Evolutionary conservation across 2,888 invertebrate species (phyloP), one percentile per base, ranked within the genome.

Genomic region (Lacanobia wlatinum): DNA sequence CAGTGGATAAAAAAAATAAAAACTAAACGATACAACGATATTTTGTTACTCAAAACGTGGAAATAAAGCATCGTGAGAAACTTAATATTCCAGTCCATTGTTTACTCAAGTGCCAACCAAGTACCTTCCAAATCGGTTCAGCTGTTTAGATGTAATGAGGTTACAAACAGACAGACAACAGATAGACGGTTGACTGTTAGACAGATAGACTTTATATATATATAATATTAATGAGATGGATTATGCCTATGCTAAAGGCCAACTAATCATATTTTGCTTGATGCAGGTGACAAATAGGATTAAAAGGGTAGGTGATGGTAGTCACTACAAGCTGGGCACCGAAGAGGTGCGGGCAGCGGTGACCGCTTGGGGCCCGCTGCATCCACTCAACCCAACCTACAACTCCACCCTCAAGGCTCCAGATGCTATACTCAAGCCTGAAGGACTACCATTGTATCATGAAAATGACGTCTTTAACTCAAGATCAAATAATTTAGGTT

Each of bases 241-340:
- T 28, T 28, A 28, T 28, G 28, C 28, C n/a, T n/a, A n/a, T 28
- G 28, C 7, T 23, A 23, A 53, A 1, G 21, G 6, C 8, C 12
- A 60, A 21, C 1, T 34, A 23, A 38, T 50, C 0, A 59, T 43
- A 43, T 14, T 50, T 82, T 48, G 50, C 16, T 50, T 58, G 21
- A 79, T 80, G 60, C 70, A 96, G 95, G 95, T 98, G 0, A 89
- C 92, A 78, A 96, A 96, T 76, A 95, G 97, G 48, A 96, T 97
- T 5, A 83, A 94, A 21, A 95, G 97, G 79, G 97, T 97, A 0
- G 98, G 98, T 0, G 98, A 98, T 86, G 97, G 97, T 0, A 96
- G 95, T 0, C 97, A 97, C 86, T 96, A 96, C 56, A 88, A 92
- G 5, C 96, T 97, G 8, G 96, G 96, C 0, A 91, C 89, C 28